Evolutionary conservation across 2,797 vertebrate species (phyloP).

Genomic region (Varecia variegata): DNA sequence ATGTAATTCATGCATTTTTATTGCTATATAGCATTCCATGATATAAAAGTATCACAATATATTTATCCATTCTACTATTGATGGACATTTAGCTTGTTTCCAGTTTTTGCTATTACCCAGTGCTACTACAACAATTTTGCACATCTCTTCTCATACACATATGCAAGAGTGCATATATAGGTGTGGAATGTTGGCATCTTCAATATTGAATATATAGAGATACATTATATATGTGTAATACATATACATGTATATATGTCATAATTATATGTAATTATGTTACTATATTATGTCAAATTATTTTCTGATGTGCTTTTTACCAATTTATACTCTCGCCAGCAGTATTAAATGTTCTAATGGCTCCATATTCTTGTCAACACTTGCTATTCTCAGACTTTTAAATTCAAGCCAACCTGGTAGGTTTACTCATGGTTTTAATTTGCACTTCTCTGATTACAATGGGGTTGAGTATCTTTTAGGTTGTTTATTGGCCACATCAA

Average conservation of each 20-base stretch:
- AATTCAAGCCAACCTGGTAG: background rate
- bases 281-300: background rate
- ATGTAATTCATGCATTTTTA: background rate
- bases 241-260: background rate
- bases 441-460: background rate
- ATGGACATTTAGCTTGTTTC: background rate
- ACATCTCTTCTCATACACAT: background rate
- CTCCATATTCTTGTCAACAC: background rate
- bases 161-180: background rate
- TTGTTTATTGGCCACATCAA: background rate
- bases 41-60: background rate
- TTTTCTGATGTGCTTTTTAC: background rate
- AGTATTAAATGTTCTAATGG: background rate
- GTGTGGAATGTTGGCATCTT: background rate
- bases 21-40: background rate
- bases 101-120: background rate
- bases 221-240: background rate
- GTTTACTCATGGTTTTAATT: background rate
- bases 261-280: background rate
- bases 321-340: background rate
- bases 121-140: background rate
- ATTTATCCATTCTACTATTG: background rate
- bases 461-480: background rate
- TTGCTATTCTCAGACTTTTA: slow-evolving; percentile 10
- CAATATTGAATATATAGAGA: background rate